Conservation (phyloP, 2,888 invertebrate species). For the Myopa testacea region DNA sequence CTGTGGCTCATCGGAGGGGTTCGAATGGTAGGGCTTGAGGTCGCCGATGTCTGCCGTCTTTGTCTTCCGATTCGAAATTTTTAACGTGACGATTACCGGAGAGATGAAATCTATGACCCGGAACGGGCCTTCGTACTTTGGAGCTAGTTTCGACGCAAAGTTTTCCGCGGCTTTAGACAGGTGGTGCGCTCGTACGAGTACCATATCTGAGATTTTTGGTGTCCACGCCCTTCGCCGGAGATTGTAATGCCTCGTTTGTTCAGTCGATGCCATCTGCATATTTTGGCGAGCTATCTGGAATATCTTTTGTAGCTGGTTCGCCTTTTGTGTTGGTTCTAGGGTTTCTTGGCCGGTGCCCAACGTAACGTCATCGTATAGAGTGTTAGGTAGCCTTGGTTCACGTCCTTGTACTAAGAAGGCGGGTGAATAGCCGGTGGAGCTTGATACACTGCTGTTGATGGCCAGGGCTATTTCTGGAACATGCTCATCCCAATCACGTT, state of each 20-base stretch:
- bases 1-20: too few species aligned
- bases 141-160: not conserved
- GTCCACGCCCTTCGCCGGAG: not conserved
- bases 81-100: too few species aligned
- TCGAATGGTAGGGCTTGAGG: not conserved
- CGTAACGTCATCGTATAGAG: not conserved
- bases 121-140: not conserved
- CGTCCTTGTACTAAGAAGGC: not conserved
- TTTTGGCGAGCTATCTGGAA: too few species aligned
- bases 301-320: too few species aligned
- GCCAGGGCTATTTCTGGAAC: too few species aligned
- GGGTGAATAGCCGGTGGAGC: not conserved
- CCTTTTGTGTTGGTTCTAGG: not conserved
- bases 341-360: not conserved
- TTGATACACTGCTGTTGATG: not conserved
- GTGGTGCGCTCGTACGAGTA: not conserved
- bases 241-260: not conserved
- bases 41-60: not conserved
- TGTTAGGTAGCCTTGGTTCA: constrained; percentile 1
- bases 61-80: too few species aligned
- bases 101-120: not conserved
- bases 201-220: not conserved
- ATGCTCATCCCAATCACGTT: too few species aligned
- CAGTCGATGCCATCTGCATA: too few species aligned
- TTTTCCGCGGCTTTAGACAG: not conserved